phyloP scores from a whole-genome alignment of 2,113 vertebrate genomes.

The Rhegmatorhina hoffmannsi region DNA sequence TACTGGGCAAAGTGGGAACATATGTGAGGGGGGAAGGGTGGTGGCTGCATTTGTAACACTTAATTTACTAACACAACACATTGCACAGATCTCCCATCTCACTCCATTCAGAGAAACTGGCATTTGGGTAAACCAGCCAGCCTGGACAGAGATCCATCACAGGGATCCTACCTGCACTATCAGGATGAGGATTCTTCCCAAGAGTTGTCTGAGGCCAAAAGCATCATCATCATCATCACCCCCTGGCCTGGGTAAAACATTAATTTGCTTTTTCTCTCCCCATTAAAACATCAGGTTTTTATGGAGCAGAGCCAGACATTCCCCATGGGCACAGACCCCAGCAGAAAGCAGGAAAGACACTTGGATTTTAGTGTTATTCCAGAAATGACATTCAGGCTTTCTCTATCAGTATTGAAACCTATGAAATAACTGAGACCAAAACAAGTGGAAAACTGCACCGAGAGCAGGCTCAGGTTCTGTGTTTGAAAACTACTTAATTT shows the following conservation, averaged over 20 bases:
- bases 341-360: neutral
- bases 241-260: neutral
- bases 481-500: constrained; percentile 27
- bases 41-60: constrained; percentile 13
- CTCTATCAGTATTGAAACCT: neutral
- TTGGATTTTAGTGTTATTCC: neutral
- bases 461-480: neutral
- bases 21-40: constrained; percentile 38
- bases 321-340: rapidly evolving
- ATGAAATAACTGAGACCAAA: neutral
- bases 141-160: neutral
- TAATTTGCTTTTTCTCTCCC: rapidly evolving
- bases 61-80: constrained; percentile 49
- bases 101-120: constrained; percentile 17
- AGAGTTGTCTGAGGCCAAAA: neutral
- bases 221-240: rapidly evolving
- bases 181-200: rapidly evolving
- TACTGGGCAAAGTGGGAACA: constrained; percentile 22
- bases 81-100: neutral
- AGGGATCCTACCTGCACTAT: rapidly evolving
- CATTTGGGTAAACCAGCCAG: neutral
- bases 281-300: neutral
- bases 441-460: neutral
- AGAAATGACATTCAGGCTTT: neutral
- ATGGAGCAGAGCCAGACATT: neutral